These are phyloP conservation scores for Eupithecia exiguata DNA, from an alignment of 2,888 invertebrate genomes.

Conservation along the genomic window DNA sequence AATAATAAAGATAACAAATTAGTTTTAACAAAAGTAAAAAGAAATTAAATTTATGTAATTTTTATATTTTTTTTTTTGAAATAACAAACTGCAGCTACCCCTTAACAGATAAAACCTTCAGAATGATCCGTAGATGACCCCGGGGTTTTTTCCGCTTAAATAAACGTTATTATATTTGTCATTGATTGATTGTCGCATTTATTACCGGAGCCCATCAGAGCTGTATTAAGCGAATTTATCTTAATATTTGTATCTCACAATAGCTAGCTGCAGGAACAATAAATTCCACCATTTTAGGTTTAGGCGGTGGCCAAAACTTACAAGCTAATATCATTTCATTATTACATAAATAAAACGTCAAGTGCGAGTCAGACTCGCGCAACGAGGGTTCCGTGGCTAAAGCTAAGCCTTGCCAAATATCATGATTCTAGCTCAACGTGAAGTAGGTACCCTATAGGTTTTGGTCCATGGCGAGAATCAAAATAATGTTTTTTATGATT, in stretches of 20 bases:
- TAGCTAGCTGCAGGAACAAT: neutral
- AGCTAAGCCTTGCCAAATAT: too few species aligned
- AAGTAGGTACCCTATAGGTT: too few species aligned
- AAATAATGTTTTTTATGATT: too few species aligned
- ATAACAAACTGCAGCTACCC: constrained; percentile 5
- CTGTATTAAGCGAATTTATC: neutral
- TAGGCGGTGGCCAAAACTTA: neutral
- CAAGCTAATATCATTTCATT: too few species aligned
- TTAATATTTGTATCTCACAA: neutral
- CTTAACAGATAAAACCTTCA: constrained; percentile 59
- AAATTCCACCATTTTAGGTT: neutral
- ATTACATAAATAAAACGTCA: too few species aligned
- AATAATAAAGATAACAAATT: too few species aligned
- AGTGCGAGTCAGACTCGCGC: too few species aligned
- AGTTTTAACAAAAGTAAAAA: too few species aligned
- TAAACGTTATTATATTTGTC: constrained; percentile 70
- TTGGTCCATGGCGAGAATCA: too few species aligned
- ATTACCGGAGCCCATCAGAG: constrained; percentile 46
- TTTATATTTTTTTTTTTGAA: neutral
- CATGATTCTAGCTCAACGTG: too few species aligned
- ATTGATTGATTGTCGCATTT: constrained; percentile 72
- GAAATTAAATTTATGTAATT: too few species aligned
- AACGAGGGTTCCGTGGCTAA: too few species aligned
- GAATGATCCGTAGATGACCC: constrained; percentile 64
- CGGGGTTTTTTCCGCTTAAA: constrained; percentile 53